Conservation (phyloP, 1,140 invertebrate species). For the Meloidogyne floridensis region DNA sequence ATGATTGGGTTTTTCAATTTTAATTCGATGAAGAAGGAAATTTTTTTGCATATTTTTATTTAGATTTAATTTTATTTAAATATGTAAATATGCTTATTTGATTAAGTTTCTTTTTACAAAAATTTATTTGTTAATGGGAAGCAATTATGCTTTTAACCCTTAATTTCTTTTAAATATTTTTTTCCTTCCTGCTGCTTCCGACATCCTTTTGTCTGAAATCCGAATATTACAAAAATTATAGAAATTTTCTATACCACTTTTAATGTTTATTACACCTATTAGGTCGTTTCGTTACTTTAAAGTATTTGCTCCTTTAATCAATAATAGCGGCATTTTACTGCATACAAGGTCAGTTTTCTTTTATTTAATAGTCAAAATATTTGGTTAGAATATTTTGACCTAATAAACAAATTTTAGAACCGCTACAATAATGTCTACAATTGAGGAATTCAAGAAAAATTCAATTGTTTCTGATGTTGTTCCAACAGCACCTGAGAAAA, state of each 20-base stretch:
- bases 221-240: too few relatives aligned
- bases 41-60: too few relatives aligned
- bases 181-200: too few relatives aligned
- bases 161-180: too few relatives aligned
- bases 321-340: not conserved
- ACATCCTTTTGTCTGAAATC: too few relatives aligned
- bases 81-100: too few relatives aligned
- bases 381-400: not conserved
- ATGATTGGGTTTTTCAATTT: too few relatives aligned
- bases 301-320: not conserved
- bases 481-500: constrained; percentile 45
- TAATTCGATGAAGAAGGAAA: too few relatives aligned
- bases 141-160: too few relatives aligned
- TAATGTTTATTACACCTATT: not conserved
- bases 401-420: constrained; percentile 20
- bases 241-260: not conserved
- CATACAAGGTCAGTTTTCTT: not conserved
- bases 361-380: not conserved
- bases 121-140: too few relatives aligned
- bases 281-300: not conserved
- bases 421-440: constrained; percentile 38
- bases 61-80: too few relatives aligned
- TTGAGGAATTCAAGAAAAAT: constrained; percentile 51
- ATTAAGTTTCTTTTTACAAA: too few relatives aligned
- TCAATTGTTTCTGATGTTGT: constrained; percentile 49